A percentile compares a stretch with the other conserved stretches of the same genome.
These are phyloP conservation scores for Nasonia giraulti DNA, from an alignment of 1,140 invertebrate genomes.

Conservation along the genomic window DNA sequence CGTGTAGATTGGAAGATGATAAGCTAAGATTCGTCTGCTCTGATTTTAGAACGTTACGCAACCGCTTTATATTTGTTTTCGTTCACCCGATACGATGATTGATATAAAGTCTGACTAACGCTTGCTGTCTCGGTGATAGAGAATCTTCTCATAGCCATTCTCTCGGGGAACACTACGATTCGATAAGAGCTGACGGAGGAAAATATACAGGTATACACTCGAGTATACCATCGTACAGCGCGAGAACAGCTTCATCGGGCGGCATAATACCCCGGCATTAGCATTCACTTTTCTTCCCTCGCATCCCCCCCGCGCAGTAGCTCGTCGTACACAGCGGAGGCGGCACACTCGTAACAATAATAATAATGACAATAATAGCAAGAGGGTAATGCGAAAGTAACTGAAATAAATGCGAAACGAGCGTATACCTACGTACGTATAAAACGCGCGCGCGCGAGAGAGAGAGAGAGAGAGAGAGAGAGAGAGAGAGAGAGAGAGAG, in stretches of 20 bases:
- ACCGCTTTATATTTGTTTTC: no score
- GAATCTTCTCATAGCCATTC: no score
- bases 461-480: no score
- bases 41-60: no score
- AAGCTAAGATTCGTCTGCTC: neutral
- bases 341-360: neutral
- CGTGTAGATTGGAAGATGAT: neutral
- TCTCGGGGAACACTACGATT: no score
- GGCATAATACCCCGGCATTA: neutral
- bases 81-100: no score
- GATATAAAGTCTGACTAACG: no score
- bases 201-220: neutral
- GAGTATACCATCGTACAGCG: neutral
- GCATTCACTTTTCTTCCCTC: neutral
- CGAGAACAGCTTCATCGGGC: neutral
- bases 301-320: no score
- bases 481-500: no score
- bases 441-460: no score
- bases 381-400: conserved; percentile 11
- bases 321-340: neutral
- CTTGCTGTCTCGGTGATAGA: no score
- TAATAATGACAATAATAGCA: conserved; percentile 6
- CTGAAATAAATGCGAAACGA: conserved; percentile 17
- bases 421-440: neutral
- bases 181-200: neutral